A percentile compares a stretch with the other conserved stretches of the same genome.
Evolutionary conservation across 2,888 invertebrate species (phyloP).

Genomic region (Drosophila dives): DNA sequence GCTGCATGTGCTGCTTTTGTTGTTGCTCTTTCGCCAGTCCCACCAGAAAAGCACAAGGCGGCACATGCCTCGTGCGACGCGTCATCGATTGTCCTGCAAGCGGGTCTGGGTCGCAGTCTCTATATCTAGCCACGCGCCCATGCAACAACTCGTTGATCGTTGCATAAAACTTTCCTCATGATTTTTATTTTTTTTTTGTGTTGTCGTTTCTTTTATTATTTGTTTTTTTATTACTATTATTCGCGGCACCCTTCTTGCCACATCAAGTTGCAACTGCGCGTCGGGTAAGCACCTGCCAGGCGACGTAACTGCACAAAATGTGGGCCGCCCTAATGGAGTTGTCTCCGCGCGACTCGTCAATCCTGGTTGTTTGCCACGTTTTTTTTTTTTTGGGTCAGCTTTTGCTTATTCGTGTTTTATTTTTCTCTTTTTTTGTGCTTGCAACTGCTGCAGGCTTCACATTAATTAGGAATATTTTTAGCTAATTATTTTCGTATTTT

Average conservation of each 20-base stretch:
- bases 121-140: slow-evolving; percentile 60
- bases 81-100: slow-evolving; percentile 67
- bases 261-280: slow-evolving; percentile 42
- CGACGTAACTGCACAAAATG: slow-evolving; percentile 45
- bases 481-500: slow-evolving; percentile 67
- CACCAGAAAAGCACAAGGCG: slow-evolving; percentile 18
- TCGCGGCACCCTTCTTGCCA: slow-evolving; percentile 32
- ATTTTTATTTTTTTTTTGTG: slow-evolving; percentile 48
- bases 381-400: slow-evolving; percentile 8
- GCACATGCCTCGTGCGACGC: slow-evolving; percentile 66
- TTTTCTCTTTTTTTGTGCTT: not conserved
- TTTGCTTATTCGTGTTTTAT: slow-evolving; percentile 31
- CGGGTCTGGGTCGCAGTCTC: slow-evolving; percentile 20
- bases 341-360: slow-evolving; percentile 52
- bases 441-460: slow-evolving; percentile 39
- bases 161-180: slow-evolving; percentile 63
- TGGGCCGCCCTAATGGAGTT: slow-evolving; percentile 78
- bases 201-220: not conserved
- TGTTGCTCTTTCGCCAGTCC: slow-evolving; percentile 12
- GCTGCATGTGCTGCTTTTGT: slow-evolving; percentile 3
- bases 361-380: slow-evolving; percentile 17
- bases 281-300: slow-evolving; percentile 65
- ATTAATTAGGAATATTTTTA: slow-evolving; percentile 48
- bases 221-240: slow-evolving; percentile 18
- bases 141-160: slow-evolving; percentile 23